A percentile compares a stretch with the other conserved stretches of the same genome.
Evolutionary conservation across 2,113 vertebrate genomes (phyloP).

Genomic region (Hemibagrus wyckioides): DNA sequence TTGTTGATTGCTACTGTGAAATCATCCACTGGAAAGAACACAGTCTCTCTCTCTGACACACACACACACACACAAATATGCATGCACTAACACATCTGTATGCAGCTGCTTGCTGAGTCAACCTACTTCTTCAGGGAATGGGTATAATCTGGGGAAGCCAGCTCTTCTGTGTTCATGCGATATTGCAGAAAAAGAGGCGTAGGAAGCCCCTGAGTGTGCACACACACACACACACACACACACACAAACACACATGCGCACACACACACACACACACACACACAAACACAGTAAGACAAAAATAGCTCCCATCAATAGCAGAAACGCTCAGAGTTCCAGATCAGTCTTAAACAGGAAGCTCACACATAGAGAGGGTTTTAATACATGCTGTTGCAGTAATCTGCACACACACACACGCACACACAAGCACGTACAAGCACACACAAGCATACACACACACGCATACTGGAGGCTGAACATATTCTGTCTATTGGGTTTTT

Average conservation of each 20-base stretch:
- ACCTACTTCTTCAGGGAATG: conserved; percentile 18
- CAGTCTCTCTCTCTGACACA: not conserved
- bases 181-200: conserved; percentile 16
- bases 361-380: not conserved
- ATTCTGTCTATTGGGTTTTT: not conserved
- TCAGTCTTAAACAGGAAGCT: conserved; percentile 17
- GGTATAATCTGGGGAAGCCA: conserved; percentile 31
- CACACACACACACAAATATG: conserved; percentile 9
- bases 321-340: not conserved
- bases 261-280: conserved; percentile 18
- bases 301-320: conserved; percentile 26
- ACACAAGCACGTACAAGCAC: conserved; percentile 43
- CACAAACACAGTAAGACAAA: conserved; percentile 16
- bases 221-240: conserved; percentile 6
- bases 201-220: conserved; percentile 11
- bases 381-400: conserved; percentile 20
- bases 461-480: not conserved
- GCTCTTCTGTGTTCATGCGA: conserved; percentile 32
- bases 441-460: conserved; percentile 2
- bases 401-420: conserved; percentile 4
- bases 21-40: not conserved
- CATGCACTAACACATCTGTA: conserved; percentile 3
- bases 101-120: conserved; percentile 14
- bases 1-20: not conserved
- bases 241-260: conserved; percentile 1